These are phyloP conservation scores for Drosophila bunnanda DNA, from an alignment of 2,888 invertebrate genomes.

Conservation along the genomic window DNA sequence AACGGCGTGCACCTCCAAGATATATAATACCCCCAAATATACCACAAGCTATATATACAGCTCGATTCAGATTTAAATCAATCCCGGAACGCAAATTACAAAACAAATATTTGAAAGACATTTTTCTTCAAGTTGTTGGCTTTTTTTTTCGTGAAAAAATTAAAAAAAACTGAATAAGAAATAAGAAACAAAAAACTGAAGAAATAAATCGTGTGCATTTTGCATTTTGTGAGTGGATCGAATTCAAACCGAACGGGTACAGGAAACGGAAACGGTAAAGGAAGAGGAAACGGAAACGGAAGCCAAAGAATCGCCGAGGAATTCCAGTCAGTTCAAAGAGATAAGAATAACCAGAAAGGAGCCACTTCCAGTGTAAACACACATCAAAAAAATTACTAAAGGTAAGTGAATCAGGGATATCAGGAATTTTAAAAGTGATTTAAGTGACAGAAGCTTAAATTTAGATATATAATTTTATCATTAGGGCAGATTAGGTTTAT, in stretches of 20 bases:
- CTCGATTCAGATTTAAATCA: slow-evolving; percentile 28
- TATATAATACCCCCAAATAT: slow-evolving; percentile 10
- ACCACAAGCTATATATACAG: slow-evolving; percentile 40
- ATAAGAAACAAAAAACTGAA: slow-evolving; percentile 3
- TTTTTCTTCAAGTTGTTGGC: slow-evolving; percentile 19
- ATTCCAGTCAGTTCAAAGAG: slow-evolving; percentile 17
- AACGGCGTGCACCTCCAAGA: slow-evolving; percentile 69
- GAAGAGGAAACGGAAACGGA: background rate
- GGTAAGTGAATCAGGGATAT: too few relatives aligned
- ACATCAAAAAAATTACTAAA: background rate
- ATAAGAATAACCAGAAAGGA: background rate
- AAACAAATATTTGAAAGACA: background rate
- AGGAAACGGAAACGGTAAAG: background rate
- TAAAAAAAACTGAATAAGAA: background rate
- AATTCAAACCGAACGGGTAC: background rate
- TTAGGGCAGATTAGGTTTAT: background rate
- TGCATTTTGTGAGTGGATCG: slow-evolving; percentile 48
- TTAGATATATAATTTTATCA: too few relatives aligned
- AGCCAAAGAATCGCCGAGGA: slow-evolving; percentile 5
- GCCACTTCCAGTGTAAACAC: slow-evolving; percentile 7
- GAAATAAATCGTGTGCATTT: slow-evolving; percentile 30
- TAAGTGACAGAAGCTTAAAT: background rate
- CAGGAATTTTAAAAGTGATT: too few relatives aligned
- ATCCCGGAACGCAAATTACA: slow-evolving; percentile 38
- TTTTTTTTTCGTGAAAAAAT: slow-evolving; percentile 32